Evolutionary conservation across 64 coral and sea anemone species (phyloP).

Genomic region (Montipora cactus): DNA sequence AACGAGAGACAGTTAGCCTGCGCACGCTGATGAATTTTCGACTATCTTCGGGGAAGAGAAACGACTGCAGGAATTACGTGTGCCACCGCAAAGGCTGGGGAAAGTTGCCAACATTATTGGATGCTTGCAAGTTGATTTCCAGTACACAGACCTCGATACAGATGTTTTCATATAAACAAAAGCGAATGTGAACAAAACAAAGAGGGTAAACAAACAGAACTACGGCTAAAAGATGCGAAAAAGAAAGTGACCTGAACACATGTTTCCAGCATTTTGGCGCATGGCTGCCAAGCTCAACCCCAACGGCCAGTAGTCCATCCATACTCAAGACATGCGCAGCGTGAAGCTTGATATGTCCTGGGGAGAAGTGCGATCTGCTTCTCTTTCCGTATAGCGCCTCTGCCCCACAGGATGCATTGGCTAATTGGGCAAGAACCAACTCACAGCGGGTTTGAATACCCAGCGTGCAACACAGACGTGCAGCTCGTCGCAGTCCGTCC

Average conservation of each 20-base stretch:
- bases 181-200: no score
- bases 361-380: conserved; percentile 41
- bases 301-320: conserved; percentile 95
- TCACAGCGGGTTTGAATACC: conserved; percentile 98
- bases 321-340: conserved; percentile 97
- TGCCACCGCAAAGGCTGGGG: no score
- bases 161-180: no score
- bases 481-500: conserved; percentile 89
- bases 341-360: conserved; percentile 77
- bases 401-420: conserved; percentile 93
- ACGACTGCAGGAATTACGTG: no score
- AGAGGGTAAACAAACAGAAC: no score
- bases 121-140: no score
- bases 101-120: no score
- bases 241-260: conserved; percentile 84
- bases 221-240: no score
- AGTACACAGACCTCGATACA: no score
- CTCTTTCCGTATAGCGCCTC: conserved; percentile 67
- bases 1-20: no score
- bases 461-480: conserved; percentile 91
- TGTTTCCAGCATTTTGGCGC: conserved; percentile 99
- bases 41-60: no score
- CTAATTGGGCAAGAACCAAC: conserved; percentile 86
- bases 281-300: conserved; percentile 94
- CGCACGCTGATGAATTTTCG: no score